Base-by-base conservation (phyloP, 2,113 vertebrate species). In the Dasyornis broadbenti region DNA sequence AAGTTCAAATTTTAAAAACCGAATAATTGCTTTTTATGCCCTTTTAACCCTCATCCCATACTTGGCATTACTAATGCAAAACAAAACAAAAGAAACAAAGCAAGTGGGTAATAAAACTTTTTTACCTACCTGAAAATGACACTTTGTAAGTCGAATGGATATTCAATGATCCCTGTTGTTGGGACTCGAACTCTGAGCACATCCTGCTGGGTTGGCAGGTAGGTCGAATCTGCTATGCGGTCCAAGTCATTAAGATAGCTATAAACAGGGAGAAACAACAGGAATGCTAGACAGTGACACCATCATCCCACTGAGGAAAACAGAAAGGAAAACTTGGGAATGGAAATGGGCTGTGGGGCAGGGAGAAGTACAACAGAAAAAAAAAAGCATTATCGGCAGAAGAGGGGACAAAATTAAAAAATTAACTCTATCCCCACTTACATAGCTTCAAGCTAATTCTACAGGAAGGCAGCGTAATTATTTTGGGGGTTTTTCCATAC, bases 121-220 rank as follows among this genome's bases (percentile, higher is more conserved):
- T 47, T 44, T 53, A 45, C 39, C 39, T 98, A 99, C 99, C 99
- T 99, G 98, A 99, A 99, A 97, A 99, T 99, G 97, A 99, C 98
- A 15, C 99, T 99, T 97, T 99, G 99, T 96, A 99, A 98, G 97
- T 99, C 99, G 11, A 99, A 99, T 11, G 99, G 99, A 92, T 99
- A 99, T 96, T 98, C 98, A 95, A 98, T 98, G 89, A 98, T 98
- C 69, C 98, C 98, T 56, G 98, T 98, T 72, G 98, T 98, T 91
- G 98, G 98, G 68, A 98, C 98, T 97, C 98, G 97, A 96, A 98
- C 98, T 97, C 98, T 97, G 69, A 98, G 98, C 86, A 98, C 98
- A 77, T 98, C 98, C 94, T 98, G 98, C 76, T 98, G 98, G 50
- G 98, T 98, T 82, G 98, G 98, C 94, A 98, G 97, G 89, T 98